A percentile compares a stretch with the other conserved stretches of the same genome.
phyloP scores from a whole-genome alignment of 1,140 invertebrate species.

The Calephelis virginiensis region DNA sequence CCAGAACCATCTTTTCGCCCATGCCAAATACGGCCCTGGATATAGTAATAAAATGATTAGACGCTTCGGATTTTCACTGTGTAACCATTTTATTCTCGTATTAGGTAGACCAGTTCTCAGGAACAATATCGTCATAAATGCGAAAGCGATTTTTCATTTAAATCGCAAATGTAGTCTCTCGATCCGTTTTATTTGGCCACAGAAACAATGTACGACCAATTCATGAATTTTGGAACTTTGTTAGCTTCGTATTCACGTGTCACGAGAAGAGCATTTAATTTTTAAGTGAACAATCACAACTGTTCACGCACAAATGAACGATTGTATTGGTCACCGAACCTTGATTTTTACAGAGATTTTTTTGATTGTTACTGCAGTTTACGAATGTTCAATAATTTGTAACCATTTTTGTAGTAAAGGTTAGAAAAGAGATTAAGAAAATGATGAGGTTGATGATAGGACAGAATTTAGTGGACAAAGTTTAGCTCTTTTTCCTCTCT shows the following conservation, averaged over 20 bases:
- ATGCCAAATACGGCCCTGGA: too few relatives aligned
- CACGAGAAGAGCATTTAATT: not conserved
- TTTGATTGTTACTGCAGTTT: too few relatives aligned
- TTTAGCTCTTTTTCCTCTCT: too few relatives aligned
- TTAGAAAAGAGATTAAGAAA: too few relatives aligned
- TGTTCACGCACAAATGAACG: not conserved
- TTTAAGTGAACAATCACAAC: slow-evolving; percentile 5
- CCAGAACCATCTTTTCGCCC: not conserved
- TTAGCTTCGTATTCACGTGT: not conserved
- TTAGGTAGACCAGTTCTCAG: slow-evolving; percentile 49
- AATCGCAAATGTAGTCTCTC: slow-evolving; percentile 52
- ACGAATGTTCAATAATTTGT: too few relatives aligned
- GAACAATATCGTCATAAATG: slow-evolving; percentile 70
- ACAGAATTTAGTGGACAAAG: too few relatives aligned
- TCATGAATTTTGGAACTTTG: slow-evolving; percentile 29
- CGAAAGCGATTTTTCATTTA: slow-evolving; percentile 63
- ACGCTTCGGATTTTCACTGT: slow-evolving; percentile 45
- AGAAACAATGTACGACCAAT: slow-evolving; percentile 47
- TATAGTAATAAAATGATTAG: not conserved
- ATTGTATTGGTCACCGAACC: not conserved
- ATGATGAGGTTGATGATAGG: too few relatives aligned
- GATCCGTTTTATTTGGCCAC: slow-evolving; percentile 43
- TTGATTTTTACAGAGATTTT: too few relatives aligned
- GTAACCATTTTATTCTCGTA: slow-evolving; percentile 56
- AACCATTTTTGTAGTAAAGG: too few relatives aligned